Base-by-base conservation (phyloP, 2,113 vertebrate species). In the Deroptyus accipitrinus region DNA sequence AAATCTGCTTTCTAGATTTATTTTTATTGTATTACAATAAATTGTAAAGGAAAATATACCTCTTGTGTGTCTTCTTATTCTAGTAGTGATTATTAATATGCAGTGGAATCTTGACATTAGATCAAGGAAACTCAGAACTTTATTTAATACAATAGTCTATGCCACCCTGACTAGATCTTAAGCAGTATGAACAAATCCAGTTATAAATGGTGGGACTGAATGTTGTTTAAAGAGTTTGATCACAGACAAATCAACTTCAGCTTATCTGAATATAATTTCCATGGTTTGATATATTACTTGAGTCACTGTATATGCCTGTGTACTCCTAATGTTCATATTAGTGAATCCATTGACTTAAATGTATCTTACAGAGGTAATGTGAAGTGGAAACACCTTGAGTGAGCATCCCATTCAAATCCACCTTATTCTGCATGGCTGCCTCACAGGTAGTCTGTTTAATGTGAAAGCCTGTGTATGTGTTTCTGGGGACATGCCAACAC, bases 11-110 rank as follows among this genome's bases (percentile, higher is more conserved):
- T 98, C 88, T 97, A 97, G 97, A 80, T 88, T 97, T 93, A 77
- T 97, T 96, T 94, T 96, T 96, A 97, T 96, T 96, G 86, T 98
- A 97, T 97, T 97, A 95, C 95, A 98, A 98, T 98, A 98, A 98
- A 98, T 11, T 51, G 85, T 94, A 95, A 97, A 97, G 86, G 88
- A 98, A 97, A 97, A 92, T 76, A 92, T 41, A 86, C 27, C 31
- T 75, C 17, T 72, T 51, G 27, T 95, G 70, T 96, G 95, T 96
- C 75, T 76, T 94, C 72, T 93, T 95, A 59, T 97, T 97, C 55
- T 96, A 25, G 74, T 93, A 51, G 27, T 73, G 23, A 22, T 69
- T 88, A 52, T 30, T 70, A 41, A 64, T 64, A 54, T 2, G 2
- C 8, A 31, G 20, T 64, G 18, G 23, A 68, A 82, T 91, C 76